phyloP scores from a whole-genome alignment of 2,113 vertebrate species.

The Solea solea region DNA sequence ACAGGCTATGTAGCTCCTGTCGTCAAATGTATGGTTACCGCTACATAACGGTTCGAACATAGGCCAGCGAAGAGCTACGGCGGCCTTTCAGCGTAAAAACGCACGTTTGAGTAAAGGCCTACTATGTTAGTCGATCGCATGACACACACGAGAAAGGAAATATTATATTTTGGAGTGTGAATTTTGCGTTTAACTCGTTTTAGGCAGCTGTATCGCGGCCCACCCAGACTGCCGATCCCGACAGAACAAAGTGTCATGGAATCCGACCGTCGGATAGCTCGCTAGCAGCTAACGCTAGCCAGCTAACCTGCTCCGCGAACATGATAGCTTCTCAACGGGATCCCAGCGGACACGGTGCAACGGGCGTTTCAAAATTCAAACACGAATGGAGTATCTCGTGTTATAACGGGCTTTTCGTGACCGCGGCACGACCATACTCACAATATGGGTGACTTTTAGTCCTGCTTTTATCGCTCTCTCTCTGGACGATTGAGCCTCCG shows the following conservation, averaged over 20 bases:
- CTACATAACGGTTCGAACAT: constrained; percentile 33
- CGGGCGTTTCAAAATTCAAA: background rate
- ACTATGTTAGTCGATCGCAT: background rate
- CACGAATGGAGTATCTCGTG: background rate
- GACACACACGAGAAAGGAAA: accelerated
- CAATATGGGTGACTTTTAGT: constrained; percentile 76
- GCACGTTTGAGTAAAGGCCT: background rate
- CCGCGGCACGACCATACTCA: constrained; percentile 62
- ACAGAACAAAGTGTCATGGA: constrained; percentile 80
- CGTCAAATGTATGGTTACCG: constrained; percentile 6
- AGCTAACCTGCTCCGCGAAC: constrained; percentile 48
- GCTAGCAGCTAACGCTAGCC: constrained; percentile 40
- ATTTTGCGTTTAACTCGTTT: constrained; percentile 32
- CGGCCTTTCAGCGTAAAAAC: constrained; percentile 24
- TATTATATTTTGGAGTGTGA: background rate
- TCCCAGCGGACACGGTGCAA: constrained; percentile 25
- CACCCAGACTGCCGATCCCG: constrained; percentile 57
- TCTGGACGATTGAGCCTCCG: constrained; percentile 78
- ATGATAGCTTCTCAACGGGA: constrained; percentile 53
- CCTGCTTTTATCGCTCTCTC: constrained; percentile 65
- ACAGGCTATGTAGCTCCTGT: constrained; percentile 24
- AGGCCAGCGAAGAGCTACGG: constrained; percentile 56
- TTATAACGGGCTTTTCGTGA: background rate
- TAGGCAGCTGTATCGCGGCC: constrained; percentile 45
- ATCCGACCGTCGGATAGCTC: constrained; percentile 62